Percentiles rank a stretch among this genome's conserved stretches.
These are phyloP conservation scores for Oncorhynchus kisutch DNA, from an alignment of 2,113 vertebrate species.

Conservation along the genomic window DNA sequence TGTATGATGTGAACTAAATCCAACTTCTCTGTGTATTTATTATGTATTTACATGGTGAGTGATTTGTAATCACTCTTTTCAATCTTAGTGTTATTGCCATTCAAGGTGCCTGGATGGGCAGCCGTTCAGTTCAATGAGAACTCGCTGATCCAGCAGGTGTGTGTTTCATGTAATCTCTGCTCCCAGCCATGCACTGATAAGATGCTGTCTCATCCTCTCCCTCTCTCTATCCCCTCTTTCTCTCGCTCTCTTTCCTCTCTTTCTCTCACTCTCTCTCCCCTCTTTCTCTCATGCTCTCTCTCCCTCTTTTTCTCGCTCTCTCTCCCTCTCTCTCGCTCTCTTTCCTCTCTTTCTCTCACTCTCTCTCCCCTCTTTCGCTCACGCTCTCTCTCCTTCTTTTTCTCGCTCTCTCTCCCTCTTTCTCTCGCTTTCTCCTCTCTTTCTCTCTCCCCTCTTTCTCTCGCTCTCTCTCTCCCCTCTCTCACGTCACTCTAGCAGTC, in stretches of 20 bases:
- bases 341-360: no score
- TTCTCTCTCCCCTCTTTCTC: neutral
- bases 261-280: slow-evolving; percentile 16
- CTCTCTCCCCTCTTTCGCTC: neutral
- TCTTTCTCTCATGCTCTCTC: neutral
- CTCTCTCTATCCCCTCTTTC: neutral
- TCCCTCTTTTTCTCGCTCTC: no score
- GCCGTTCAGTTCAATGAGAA: slow-evolving; percentile 51
- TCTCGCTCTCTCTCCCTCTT: neutral
- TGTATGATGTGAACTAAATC: neutral
- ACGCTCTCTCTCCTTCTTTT: slow-evolving; percentile 13
- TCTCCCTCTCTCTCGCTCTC: neutral
- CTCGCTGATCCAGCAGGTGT: slow-evolving; percentile 60
- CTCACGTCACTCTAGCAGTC: neutral
- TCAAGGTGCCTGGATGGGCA: slow-evolving; percentile 41
- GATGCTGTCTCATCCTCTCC: slow-evolving; percentile 15
- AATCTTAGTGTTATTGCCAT: slow-evolving; percentile 16
- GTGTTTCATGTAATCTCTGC: slow-evolving; percentile 52
- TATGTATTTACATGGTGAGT: slow-evolving; percentile 1
- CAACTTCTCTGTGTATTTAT: slow-evolving; percentile 1
- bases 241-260: no score
- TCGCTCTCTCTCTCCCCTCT: neutral
- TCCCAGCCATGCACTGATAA: slow-evolving; percentile 43
- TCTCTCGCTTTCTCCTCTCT: no score
- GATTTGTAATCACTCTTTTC: slow-evolving; percentile 2